phyloP scores from a whole-genome alignment of 1,140 invertebrate genomes.

The Trichomalopsis sarcophagae region DNA sequence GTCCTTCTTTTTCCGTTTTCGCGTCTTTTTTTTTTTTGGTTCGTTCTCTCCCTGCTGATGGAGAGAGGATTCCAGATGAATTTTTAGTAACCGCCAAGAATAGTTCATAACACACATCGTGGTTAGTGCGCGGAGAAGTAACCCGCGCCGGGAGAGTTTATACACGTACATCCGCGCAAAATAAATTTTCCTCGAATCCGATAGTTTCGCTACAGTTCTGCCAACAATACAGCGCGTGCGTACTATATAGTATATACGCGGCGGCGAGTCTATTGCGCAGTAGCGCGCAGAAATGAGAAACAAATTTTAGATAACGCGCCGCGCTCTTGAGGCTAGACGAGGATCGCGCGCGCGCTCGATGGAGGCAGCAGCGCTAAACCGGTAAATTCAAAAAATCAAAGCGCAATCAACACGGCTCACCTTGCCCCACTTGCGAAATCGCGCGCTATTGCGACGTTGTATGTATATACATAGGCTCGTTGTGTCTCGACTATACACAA shows the following conservation, averaged over 20 bases:
- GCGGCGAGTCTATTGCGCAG: background rate
- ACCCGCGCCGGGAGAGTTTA: background rate
- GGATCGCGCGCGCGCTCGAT: too few relatives aligned
- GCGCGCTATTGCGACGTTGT: background rate
- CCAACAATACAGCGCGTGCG: background rate
- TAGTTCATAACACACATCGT: conserved; percentile 1
- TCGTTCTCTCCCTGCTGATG: background rate
- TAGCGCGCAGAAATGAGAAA: background rate
- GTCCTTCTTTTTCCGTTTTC: conserved; percentile 7
- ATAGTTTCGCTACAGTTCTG: background rate
- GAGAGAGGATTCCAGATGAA: conserved; percentile 19
- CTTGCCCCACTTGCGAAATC: conserved; percentile 47
- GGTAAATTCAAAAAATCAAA: conserved; percentile 42
- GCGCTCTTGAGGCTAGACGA: background rate
- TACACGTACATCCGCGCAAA: background rate
- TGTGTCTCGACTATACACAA: background rate
- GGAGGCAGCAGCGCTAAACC: background rate
- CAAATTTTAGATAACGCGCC: background rate
- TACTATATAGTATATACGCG: too few relatives aligned
- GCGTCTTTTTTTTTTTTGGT: conserved; percentile 3
- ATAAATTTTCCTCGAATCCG: background rate
- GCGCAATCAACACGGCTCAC: conserved; percentile 39
- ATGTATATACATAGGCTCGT: background rate
- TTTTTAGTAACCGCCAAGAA: conserved; percentile 24
- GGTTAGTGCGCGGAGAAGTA: background rate